Base-by-base conservation (phyloP, 2,797 vertebrate species). In the Sebastes nivosus region DNA sequence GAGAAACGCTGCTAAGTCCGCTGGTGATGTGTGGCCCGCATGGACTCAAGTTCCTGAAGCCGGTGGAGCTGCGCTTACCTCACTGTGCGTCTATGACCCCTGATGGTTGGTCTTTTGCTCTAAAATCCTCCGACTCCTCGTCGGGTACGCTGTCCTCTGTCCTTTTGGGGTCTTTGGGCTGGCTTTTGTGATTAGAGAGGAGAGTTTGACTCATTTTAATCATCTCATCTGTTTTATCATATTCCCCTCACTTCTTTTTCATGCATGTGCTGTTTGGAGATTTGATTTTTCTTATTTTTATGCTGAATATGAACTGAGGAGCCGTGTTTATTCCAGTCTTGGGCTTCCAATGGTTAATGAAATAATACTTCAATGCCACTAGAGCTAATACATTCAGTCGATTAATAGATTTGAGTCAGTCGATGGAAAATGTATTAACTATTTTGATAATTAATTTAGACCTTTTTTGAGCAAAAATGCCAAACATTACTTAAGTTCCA, bases 21-120 rank as follows among this genome's bases (percentile, higher is more conserved):
- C 93, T 97, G 93, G 96, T 99, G 91, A 99, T 99, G 99, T 99
- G 98, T 79, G 98, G 99, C 89, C 98, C 99, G 87, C 99, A 99
- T 61, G 98, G 99, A 93, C 97, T 99, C 87, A 99, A 99, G 96
- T 99, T 99, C 95, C 95, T 97, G 97, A 99, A 99, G 95, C 98
- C 99, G 0, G 99, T 99, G 97, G 98, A 99, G 96, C 98, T 99
- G 57, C 98, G 98, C 95, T 92, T 99, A 88, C 99, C 99, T 96
- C 99, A 99, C 91, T 99, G 98, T 99, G 98, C 99, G 97, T 99
- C 99, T 94, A 99, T 99, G 99, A 99, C 98, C 96, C 98, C 99
- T 97, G 99, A 99, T 98, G 98, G 99, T 99, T 99, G 99, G 99
- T 99, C 99, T 99, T 99, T 99, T 99, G 99, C 98, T 99, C 98